Percentiles rank a stretch among this genome's conserved stretches.
phyloP scores from a whole-genome alignment of 2,797 vertebrate species.

The Mus spretus region DNA sequence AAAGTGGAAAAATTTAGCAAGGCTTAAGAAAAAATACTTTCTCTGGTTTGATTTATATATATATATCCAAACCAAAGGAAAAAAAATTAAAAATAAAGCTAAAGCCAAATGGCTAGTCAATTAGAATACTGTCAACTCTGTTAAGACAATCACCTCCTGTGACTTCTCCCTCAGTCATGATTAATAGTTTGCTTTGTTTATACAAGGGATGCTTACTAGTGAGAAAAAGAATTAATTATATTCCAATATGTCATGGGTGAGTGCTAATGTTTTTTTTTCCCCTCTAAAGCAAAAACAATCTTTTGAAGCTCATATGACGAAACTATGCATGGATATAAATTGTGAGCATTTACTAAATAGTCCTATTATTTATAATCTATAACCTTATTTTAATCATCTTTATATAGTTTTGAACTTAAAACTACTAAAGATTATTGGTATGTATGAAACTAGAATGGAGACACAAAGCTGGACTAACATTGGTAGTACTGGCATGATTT shows the following conservation, averaged over 20 bases:
- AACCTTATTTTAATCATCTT: constrained; percentile 26
- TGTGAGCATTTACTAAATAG: background rate
- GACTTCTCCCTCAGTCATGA: background rate
- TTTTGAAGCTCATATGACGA: background rate
- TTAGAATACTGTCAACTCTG: background rate
- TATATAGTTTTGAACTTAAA: constrained; percentile 48
- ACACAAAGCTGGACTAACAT: constrained; percentile 62
- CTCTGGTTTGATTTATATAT: background rate
- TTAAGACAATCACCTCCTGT: background rate
- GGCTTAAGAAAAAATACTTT: background rate
- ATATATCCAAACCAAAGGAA: background rate
- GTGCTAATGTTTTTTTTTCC: background rate
- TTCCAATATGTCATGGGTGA: background rate
- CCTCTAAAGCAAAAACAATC: background rate
- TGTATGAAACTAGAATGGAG: constrained; percentile 16
- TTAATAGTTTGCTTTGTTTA: constrained; percentile 19
- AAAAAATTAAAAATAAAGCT: background rate
- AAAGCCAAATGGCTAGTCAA: background rate
- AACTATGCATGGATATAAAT: background rate
- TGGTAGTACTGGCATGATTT: constrained; percentile 70
- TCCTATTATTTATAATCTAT: constrained; percentile 19
- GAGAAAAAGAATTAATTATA: constrained; percentile 51
- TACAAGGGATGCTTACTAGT: background rate
- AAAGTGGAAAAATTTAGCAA: background rate
- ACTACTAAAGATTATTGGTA: constrained; percentile 8